phyloP scores from a whole-genome alignment of 2,113 vertebrate genomes.

The Oryzias javanicus region DNA sequence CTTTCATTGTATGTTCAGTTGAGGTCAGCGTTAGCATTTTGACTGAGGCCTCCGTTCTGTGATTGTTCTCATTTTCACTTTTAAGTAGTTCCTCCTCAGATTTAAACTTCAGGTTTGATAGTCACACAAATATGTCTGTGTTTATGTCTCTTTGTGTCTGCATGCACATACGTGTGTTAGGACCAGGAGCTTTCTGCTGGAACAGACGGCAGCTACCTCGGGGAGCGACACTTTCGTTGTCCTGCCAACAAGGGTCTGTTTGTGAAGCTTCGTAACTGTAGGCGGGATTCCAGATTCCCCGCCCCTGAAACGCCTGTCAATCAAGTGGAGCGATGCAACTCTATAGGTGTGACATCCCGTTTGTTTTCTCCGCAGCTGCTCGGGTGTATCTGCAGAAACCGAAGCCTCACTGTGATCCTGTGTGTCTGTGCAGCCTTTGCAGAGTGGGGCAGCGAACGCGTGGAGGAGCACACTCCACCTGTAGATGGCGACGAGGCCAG shows the following conservation, averaged over 20 bases:
- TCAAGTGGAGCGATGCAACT: constrained; percentile 84
- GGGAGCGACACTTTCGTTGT: constrained; percentile 78
- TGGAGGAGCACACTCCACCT: constrained; percentile 79
- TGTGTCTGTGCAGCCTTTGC: constrained; percentile 72
- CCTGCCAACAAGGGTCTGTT: constrained; percentile 81
- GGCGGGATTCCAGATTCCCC: constrained; percentile 81
- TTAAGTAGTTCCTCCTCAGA: not conserved
- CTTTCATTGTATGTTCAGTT: too few relatives aligned
- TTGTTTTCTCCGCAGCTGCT: not conserved
- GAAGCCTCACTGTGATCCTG: not conserved
- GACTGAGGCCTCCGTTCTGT: too few relatives aligned
- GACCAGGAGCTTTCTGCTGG: constrained; percentile 78
- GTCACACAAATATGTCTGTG: too few relatives aligned
- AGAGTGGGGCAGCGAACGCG: constrained; percentile 79
- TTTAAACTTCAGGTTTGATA: not conserved
- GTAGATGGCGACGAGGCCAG: constrained; percentile 62
- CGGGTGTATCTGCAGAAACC: not conserved
- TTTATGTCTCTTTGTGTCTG: not conserved
- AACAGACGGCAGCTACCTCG: constrained; percentile 80
- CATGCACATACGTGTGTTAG: constrained; percentile 53
- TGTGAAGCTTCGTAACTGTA: constrained; percentile 79
- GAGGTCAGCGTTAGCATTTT: too few relatives aligned
- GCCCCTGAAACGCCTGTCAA: constrained; percentile 73
- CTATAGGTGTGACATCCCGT: constrained; percentile 69
- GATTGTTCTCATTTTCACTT: too few relatives aligned